These are phyloP conservation scores for Onychostoma macrolepis DNA, from an alignment of 2,113 vertebrate genomes.

Conservation along the genomic window DNA sequence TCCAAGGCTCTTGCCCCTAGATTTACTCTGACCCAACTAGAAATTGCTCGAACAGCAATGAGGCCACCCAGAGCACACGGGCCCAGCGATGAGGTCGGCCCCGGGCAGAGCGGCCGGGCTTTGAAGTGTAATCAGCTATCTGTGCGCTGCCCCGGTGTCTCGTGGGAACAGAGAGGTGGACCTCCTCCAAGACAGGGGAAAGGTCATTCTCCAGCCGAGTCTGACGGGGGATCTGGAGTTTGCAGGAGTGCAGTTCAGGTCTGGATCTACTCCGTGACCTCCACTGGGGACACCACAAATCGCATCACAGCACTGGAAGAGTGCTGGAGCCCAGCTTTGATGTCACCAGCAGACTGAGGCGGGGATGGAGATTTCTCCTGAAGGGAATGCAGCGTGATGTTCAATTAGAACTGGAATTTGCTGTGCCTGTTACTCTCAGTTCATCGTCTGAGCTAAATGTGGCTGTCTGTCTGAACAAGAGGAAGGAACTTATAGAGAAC, in stretches of 20 bases:
- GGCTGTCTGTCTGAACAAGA: background rate
- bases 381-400: constrained; percentile 9
- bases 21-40: background rate
- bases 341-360: constrained; percentile 13
- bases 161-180: background rate
- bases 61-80: background rate
- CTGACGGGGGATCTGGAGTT: background rate
- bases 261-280: background rate
- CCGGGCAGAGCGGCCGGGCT: background rate
- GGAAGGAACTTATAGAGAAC: background rate
- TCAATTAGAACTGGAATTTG: background rate
- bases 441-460: background rate
- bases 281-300: constrained; percentile 23
- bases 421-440: constrained; percentile 13
- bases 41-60: constrained; percentile 6
- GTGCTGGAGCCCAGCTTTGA: background rate
- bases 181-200: background rate
- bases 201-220: background rate
- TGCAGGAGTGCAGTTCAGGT: background rate
- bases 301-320: constrained; percentile 11
- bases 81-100: background rate
- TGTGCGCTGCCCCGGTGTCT: background rate
- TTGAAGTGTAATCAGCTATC: constrained; percentile 11
- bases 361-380: constrained; percentile 5
- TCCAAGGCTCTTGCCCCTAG: background rate